These are phyloP conservation scores for Parotocinclus haroldoi DNA, from an alignment of 2,797 vertebrate genomes.

Conservation along the genomic window DNA sequence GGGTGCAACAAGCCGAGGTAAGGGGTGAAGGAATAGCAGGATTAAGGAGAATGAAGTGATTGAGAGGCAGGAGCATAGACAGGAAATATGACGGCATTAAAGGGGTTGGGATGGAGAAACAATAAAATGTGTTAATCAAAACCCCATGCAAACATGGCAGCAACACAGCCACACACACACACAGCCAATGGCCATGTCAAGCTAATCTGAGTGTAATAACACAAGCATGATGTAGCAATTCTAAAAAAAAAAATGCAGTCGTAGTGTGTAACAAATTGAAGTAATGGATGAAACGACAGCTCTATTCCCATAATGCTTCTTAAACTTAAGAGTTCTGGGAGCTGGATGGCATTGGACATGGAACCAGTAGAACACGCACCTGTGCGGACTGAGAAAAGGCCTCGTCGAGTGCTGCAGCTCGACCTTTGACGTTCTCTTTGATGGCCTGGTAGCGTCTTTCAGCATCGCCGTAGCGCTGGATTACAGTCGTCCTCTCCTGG, in stretches of 20 bases:
- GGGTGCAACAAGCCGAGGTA: conserved; percentile 28
- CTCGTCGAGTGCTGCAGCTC: conserved; percentile 85
- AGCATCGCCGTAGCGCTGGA: conserved; percentile 76
- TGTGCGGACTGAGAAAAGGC: conserved; percentile 92
- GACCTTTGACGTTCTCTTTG: conserved; percentile 90
- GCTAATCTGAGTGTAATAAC: too few relatives aligned
- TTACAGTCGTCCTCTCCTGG: conserved; percentile 82
- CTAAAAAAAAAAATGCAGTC: too few relatives aligned
- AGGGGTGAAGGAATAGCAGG: conserved; percentile 14
- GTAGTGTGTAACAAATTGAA: too few relatives aligned
- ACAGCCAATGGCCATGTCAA: not conserved
- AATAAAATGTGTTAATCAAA: conserved; percentile 72
- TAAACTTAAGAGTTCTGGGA: too few relatives aligned
- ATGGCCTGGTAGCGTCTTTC: conserved; percentile 83
- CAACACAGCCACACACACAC: conserved; percentile 28
- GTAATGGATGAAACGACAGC: too few relatives aligned
- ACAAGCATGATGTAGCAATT: too few relatives aligned
- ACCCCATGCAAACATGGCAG: conserved; percentile 65
- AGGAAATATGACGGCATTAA: conserved; percentile 34
- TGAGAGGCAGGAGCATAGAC: not conserved
- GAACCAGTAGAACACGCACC: conserved; percentile 64
- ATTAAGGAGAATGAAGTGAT: conserved; percentile 26
- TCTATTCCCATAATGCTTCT: too few relatives aligned
- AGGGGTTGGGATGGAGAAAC: conserved; percentile 68
- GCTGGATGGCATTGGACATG: conserved; percentile 8